Evolutionary conservation across 1,140 invertebrate genomes (phyloP).

Genomic region (Pantala flavescens): DNA sequence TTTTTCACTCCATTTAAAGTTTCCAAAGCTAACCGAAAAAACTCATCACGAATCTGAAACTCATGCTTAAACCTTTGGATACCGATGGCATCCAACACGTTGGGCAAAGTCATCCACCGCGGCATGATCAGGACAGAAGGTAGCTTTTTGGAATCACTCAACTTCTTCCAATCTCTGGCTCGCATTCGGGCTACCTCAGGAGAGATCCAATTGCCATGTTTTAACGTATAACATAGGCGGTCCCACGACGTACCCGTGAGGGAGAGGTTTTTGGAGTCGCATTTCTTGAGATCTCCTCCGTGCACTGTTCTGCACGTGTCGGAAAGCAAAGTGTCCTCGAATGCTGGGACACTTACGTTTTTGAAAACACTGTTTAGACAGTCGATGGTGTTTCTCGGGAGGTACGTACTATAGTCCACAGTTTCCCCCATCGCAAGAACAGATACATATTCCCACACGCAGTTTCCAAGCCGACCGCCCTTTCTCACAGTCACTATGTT

Average conservation of each 20-base stretch:
- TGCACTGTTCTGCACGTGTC: neutral
- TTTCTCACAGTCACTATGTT: neutral
- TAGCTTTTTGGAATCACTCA: neutral
- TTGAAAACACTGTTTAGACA: neutral
- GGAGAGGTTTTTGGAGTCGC: neutral
- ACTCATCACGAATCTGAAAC: neutral
- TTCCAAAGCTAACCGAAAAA: neutral
- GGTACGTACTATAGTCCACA: neutral
- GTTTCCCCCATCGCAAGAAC: neutral
- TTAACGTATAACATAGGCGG: neutral
- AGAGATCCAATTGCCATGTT: neutral
- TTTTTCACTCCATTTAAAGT: neutral
- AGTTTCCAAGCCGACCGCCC: neutral
- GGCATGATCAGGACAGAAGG: neutral
- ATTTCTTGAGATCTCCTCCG: neutral
- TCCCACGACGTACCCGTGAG: neutral
- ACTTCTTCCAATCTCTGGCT: neutral
- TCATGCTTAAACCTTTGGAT: neutral
- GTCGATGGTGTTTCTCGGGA: neutral
- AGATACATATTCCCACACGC: neutral
- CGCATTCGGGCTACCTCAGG: neutral
- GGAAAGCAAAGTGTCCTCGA: neutral
- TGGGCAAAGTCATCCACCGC: neutral
- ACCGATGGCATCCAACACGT: neutral
- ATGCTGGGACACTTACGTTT: neutral